These are phyloP conservation scores for Priocnemis perturbator DNA, from an alignment of 2,888 invertebrate species.

Conservation along the genomic window DNA sequence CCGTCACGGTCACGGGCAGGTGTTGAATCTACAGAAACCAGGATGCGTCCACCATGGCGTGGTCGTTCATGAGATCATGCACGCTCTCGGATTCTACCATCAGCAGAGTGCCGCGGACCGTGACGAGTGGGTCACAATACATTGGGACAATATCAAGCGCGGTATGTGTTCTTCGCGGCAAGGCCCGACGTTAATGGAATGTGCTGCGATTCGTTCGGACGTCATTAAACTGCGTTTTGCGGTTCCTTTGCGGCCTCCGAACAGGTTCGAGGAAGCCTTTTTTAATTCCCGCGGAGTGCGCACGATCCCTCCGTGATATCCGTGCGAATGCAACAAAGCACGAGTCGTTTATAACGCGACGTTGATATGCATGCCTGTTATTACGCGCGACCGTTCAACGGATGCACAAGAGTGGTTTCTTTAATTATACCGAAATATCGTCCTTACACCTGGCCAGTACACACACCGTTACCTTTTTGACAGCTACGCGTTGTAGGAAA, in stretches of 20 bases:
- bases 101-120: conserved; percentile 88
- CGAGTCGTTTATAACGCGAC: too few relatives aligned
- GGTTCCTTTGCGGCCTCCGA: not conserved
- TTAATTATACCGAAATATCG: too few relatives aligned
- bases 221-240: not conserved
- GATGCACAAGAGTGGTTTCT: too few relatives aligned
- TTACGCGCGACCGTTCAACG: too few relatives aligned
- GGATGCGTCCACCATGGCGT: conserved; percentile 76
- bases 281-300: not conserved
- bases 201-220: not conserved
- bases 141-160: conserved; percentile 83
- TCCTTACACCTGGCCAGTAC: too few relatives aligned
- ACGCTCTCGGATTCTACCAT: conserved; percentile 88
- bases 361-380: too few relatives aligned
- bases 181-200: not conserved
- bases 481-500: too few relatives aligned
- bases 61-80: conserved; percentile 85
- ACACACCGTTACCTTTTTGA: too few relatives aligned
- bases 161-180: conserved; percentile 71
- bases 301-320: not conserved
- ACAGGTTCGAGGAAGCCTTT: not conserved
- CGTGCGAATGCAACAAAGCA: not conserved
- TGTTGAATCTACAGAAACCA: conserved; percentile 76
- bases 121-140: conserved; percentile 84
- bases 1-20: conserved; percentile 79